Evolutionary conservation across 2,797 vertebrate species (phyloP).

Genomic region (Lacerta agilis): DNA sequence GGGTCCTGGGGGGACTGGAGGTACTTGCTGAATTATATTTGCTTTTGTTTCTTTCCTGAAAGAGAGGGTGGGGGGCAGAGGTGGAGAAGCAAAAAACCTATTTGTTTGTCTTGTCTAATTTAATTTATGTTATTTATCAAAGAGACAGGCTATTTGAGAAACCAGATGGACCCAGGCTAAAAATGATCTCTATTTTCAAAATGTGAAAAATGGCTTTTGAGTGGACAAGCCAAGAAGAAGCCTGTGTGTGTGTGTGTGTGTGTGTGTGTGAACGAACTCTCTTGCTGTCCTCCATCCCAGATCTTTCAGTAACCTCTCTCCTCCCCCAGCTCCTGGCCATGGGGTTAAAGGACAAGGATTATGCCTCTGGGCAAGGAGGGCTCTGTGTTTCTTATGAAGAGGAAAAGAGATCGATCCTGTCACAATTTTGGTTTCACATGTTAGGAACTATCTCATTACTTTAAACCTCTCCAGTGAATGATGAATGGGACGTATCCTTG

Average conservation of each 20-base stretch:
- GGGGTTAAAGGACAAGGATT: slow-evolving; percentile 63
- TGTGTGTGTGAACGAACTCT: background rate
- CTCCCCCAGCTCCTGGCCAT: background rate
- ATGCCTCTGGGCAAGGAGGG: accelerated
- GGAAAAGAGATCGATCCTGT: background rate
- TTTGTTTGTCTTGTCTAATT: slow-evolving; percentile 85
- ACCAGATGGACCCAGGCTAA: slow-evolving; percentile 84
- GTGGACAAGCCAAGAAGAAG: slow-evolving; percentile 67
- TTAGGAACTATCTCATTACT: background rate
- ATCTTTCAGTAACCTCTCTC: slow-evolving; percentile 13
- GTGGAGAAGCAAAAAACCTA: slow-evolving; percentile 59
- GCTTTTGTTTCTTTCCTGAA: slow-evolving; percentile 55
- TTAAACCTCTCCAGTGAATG: slow-evolving; percentile 1
- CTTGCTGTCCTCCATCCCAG: slow-evolving; percentile 33
- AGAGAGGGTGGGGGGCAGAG: slow-evolving; percentile 49
- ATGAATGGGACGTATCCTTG: accelerated
- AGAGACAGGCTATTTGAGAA: slow-evolving; percentile 87
- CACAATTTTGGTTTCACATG: slow-evolving; percentile 30
- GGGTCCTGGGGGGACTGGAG: slow-evolving; percentile 50
- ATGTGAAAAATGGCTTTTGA: slow-evolving; percentile 78
- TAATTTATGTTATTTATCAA: slow-evolving; percentile 88
- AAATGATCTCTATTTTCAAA: slow-evolving; percentile 81
- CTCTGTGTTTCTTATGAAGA: background rate
- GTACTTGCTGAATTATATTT: slow-evolving; percentile 64
- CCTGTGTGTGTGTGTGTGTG: accelerated